Base-by-base conservation (phyloP, 2,113 vertebrate genomes). In the Protomyctophum bolini region DNA sequence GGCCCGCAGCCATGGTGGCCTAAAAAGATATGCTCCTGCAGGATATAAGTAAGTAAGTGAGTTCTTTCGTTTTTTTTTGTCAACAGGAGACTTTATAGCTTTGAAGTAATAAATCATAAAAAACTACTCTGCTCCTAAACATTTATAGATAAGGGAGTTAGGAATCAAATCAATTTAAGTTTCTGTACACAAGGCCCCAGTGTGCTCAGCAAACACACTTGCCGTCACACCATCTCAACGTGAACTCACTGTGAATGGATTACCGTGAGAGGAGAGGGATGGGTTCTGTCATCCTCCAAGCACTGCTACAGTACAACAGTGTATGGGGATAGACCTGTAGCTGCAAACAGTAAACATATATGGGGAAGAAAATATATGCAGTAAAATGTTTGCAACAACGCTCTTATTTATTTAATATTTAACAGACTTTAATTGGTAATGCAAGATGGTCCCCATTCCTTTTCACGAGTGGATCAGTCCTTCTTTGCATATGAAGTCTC, bases 31-130 rank as follows among this genome's bases (percentile, higher is more conserved):
- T 83, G 62, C 63, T 33, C 58, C 48, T n/a, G 41, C 57, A 61
- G 83, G 90, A 92, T 85, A 80, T 85, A 80, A 68, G 76, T 41
- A 70, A 72, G 59, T 83, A 81, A 83, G 80, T 81, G 68, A 75
- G 58, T 79, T 81, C 76, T 77, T 90, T 76, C 69, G 65, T 89
- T 93, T 29, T 90, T 29, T 90, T 83, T 79, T 92, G 87, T 92
- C 91, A 92, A 91, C 88, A 90, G 76, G 87, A 93, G 87, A 92
- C 66, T 86, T 94, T 87, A 87, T 90, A 82, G 83, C 80, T 94
- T 93, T 89, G 77, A 88, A 93, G 94, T 87, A 93, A 94, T 95
- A 96, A 95, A 95, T 96, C 93, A 95, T 94, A 93, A 95, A 77
- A 94, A 92, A 86, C 83, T 72, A 92, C 84, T 91, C 92, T 83